Conservation (phyloP, 1,140 invertebrate genomes). For the Danaus plexippus region DNA sequence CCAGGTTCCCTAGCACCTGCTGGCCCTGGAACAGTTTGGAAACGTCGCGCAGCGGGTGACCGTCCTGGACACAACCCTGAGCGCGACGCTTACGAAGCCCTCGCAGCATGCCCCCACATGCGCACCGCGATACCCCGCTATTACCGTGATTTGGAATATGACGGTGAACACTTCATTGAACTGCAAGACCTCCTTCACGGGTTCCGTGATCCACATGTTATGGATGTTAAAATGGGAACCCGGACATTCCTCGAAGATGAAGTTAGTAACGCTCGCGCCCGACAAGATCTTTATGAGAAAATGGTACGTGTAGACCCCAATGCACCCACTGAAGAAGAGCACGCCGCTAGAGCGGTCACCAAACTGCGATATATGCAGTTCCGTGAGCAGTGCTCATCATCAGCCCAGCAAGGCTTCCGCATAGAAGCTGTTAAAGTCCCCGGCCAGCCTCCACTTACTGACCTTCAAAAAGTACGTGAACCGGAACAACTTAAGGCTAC, state of each 20-base stretch:
- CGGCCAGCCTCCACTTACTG: constrained; percentile 80
- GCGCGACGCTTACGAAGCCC: constrained; percentile 83
- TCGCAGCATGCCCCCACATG: constrained; percentile 83
- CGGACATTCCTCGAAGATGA: constrained; percentile 95
- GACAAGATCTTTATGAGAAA: constrained; percentile 88
- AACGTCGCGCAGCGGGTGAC: constrained; percentile 80
- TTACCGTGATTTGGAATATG: constrained; percentile 88
- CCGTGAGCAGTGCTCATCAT: constrained; percentile 93
- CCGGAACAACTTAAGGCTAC: constrained; percentile 84
- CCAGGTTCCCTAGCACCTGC: constrained; percentile 93
- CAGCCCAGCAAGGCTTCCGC: constrained; percentile 92
- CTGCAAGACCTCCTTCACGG: constrained; percentile 89
- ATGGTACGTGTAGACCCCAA: constrained; percentile 94
- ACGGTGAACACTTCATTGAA: constrained; percentile 91
- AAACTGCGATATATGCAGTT: constrained; percentile 97
- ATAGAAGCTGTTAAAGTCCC: constrained; percentile 95
- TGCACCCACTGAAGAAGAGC: constrained; percentile 89
- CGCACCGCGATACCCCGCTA: constrained; percentile 88
- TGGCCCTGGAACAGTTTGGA: constrained; percentile 94
- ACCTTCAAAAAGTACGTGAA: constrained; percentile 84
- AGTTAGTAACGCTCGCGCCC: constrained; percentile 86
- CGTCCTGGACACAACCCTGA: constrained; percentile 82
- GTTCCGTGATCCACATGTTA: constrained; percentile 89
- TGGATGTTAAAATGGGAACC: constrained; percentile 95
- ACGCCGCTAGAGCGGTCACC: constrained; percentile 84